Evolutionary conservation across 2,888 invertebrate genomes (phyloP), one percentile per base, ranked within the genome.

Genomic region (Cheilosia grossa): DNA sequence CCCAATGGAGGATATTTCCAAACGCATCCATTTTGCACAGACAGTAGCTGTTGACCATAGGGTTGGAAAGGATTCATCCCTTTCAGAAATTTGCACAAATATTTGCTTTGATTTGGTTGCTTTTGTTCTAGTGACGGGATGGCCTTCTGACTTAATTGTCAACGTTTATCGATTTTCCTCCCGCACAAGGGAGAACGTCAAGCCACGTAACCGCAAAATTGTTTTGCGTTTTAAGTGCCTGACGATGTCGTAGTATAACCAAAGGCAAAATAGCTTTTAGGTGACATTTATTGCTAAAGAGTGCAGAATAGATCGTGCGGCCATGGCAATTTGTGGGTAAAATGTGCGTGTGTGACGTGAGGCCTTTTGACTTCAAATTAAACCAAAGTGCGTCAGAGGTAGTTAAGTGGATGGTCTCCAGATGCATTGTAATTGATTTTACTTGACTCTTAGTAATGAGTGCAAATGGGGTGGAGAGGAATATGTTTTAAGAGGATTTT

Each of bases 221-320:
- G 56, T 47, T 77, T 66, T 21, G 66, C 74, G 47, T 64, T 75
- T 75, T 69, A 64, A 75, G 69, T 82, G 66, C 66, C 78, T 82
- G 40, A 44, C 51, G 42, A 40, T 70, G 56, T 30, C 49, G 66
- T 56, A 54, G n/a, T 15, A 24, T 49, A 61, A 53, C 42, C 51
- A 73, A 61, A 51, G 56, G 47, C 30, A 44, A 59, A 67, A 77
- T 67, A 33, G 59, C 53, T 77, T 59, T 44, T 30, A 15, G 42
- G 40, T 49, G 47, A 54, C 30, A 53, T 63, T 63, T 73, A 73
- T 63, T 54, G 40, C 59, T 42, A 44, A 15, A 37, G n/a, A 27
- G 49, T 37, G 37, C 37, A 49, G 58, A 13, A 70, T 27, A 27
- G 15, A 17, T 19, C 21, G 17, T 17, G 24, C n/a, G 47, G 27